Evolutionary conservation across 2,797 vertebrate genomes (phyloP).

Genomic region (Sebastes vulpes): DNA sequence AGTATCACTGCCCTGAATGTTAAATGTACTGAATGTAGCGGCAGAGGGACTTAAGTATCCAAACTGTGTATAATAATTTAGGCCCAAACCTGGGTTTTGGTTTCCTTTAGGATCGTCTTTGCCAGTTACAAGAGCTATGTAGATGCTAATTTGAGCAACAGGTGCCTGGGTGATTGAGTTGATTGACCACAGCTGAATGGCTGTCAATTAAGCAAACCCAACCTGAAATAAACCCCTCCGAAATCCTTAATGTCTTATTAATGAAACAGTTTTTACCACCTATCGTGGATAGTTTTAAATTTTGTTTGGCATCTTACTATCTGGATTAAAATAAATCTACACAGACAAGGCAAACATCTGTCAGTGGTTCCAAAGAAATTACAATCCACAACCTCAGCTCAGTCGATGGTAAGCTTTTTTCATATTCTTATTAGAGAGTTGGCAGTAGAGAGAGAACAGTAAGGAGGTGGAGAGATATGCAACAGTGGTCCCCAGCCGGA

Average conservation of each 20-base stretch:
- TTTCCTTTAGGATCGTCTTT: neutral
- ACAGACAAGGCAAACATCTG: neutral
- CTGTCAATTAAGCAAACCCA: neutral
- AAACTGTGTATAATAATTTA: neutral
- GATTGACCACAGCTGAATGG: neutral
- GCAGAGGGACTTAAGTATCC: neutral
- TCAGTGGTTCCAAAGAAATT: neutral
- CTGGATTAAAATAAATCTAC: neutral
- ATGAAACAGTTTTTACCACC: neutral
- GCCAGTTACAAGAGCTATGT: neutral
- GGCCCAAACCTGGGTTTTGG: neutral
- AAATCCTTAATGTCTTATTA: neutral
- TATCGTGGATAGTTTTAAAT: neutral
- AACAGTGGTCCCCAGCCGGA: neutral
- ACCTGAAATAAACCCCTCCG: neutral
- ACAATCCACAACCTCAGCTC: neutral
- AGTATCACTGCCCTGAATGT: neutral
- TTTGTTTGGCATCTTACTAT: neutral
- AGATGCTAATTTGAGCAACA: neutral
- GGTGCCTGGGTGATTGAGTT: neutral
- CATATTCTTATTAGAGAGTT: neutral
- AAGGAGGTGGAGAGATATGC: neutral
- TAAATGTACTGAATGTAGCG: neutral
- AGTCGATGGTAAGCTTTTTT: neutral
- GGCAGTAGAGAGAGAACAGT: too few relatives aligned